Conservation (phyloP, 1,140 invertebrate species). For the Artemia franciscana region DNA sequence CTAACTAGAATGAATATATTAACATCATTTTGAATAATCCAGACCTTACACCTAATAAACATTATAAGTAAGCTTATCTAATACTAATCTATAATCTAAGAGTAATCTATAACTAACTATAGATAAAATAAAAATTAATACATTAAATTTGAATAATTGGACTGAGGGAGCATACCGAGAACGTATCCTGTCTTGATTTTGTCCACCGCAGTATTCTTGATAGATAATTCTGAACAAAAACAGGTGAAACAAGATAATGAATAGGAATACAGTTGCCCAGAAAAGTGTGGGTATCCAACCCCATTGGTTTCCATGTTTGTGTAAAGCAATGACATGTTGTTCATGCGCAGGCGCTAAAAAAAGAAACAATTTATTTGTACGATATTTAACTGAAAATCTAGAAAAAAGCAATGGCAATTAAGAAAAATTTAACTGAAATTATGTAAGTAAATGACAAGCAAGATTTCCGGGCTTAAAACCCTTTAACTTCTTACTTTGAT, state of each 20-base stretch:
- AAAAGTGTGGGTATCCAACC: slow-evolving; percentile 74
- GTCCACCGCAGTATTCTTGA: slow-evolving; percentile 53
- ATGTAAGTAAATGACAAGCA: slow-evolving; percentile 4
- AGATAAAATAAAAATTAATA: no score
- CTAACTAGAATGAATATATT: no score
- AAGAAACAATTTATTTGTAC: slow-evolving; percentile 14
- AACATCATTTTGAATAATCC: no score
- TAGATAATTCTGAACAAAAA: slow-evolving; percentile 83
- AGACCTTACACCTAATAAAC: no score
- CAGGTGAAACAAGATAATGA: slow-evolving; percentile 78
- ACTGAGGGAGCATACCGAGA: background rate
- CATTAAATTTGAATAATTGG: no score
- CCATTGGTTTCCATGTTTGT: slow-evolving; percentile 70
- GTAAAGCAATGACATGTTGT: slow-evolving; percentile 68
- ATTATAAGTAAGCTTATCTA: no score
- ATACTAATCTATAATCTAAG: no score
- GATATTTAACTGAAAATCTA: background rate
- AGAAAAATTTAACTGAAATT: no score
- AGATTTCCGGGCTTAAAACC: background rate
- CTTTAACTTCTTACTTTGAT: background rate
- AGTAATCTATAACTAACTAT: no score
- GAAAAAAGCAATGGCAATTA: slow-evolving; percentile 3
- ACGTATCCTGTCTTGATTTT: slow-evolving; percentile 10
- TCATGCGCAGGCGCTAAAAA: slow-evolving; percentile 68
- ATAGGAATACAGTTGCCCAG: slow-evolving; percentile 68